Conservation (phyloP, 2,113 vertebrate genomes). For the Calidris pygmaea region DNA sequence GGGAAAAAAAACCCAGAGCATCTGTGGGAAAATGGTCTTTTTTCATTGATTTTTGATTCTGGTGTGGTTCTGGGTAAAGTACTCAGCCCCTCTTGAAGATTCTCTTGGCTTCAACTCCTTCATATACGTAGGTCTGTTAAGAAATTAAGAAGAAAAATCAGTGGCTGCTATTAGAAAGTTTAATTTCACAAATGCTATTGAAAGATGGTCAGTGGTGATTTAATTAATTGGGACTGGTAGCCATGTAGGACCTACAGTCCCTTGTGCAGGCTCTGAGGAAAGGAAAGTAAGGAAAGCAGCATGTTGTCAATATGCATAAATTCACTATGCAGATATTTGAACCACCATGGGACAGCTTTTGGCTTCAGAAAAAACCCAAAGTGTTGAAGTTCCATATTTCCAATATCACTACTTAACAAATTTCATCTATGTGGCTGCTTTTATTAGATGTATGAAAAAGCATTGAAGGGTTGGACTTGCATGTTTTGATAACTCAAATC, state of each 20-base stretch:
- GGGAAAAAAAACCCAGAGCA: neutral
- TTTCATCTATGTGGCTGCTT: neutral
- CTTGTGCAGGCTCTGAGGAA: neutral
- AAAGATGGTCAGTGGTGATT: neutral
- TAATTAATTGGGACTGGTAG: neutral
- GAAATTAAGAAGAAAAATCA: neutral
- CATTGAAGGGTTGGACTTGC: neutral
- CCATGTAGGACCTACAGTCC: fast-evolving
- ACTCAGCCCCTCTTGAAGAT: constrained; percentile 85
- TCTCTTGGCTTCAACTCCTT: constrained; percentile 90
- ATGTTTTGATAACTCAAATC: neutral
- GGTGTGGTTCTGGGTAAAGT: neutral
- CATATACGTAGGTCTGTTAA: constrained; percentile 86
- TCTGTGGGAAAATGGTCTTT: neutral
- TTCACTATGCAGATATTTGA: neutral
- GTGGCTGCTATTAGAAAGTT: neutral
- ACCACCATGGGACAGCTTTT: neutral
- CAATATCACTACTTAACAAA: neutral
- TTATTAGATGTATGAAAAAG: neutral
- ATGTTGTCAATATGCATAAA: neutral
- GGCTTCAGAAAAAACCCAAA: neutral
- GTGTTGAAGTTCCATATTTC: neutral
- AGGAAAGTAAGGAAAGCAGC: neutral
- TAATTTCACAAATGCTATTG: neutral
- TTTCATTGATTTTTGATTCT: neutral